Evolutionary conservation across 2,888 invertebrate species (phyloP).

Genomic region (Ectemnius cavifrons): DNA sequence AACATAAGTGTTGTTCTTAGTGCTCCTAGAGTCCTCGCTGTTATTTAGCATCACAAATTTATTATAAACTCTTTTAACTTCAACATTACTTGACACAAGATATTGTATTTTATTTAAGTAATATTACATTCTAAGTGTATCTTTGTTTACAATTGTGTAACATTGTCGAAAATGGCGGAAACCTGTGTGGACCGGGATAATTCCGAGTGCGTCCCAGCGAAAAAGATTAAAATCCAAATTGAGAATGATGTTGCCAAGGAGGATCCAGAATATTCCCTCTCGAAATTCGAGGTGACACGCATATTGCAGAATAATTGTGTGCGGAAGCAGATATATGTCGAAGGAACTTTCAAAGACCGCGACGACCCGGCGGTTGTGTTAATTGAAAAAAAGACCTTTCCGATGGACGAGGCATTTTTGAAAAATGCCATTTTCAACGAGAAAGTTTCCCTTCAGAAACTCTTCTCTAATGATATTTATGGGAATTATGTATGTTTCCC

Average conservation of each 20-base stretch:
- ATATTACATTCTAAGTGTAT: not conserved
- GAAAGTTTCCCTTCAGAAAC: conserved; percentile 81
- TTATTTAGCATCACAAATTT: too few relatives aligned
- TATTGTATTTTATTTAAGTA: too few relatives aligned
- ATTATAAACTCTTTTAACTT: too few relatives aligned
- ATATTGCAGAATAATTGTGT: conserved; percentile 86
- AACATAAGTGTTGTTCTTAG: too few relatives aligned
- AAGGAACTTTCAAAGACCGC: conserved; percentile 83
- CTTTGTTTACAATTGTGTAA: conserved; percentile 7
- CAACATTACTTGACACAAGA: too few relatives aligned
- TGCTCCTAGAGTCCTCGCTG: too few relatives aligned
- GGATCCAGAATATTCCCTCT: conserved; percentile 79
- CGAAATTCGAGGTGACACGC: conserved; percentile 83
- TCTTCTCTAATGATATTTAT: conserved; percentile 91
- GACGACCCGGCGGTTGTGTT: conserved; percentile 85
- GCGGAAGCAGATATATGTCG: conserved; percentile 85
- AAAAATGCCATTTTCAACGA: conserved; percentile 82
- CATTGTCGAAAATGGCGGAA: conserved; percentile 47
- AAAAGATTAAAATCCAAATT: conserved; percentile 50
- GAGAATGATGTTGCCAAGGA: conserved; percentile 45
- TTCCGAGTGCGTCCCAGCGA: conserved; percentile 35
- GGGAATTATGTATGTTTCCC: conserved; percentile 88
- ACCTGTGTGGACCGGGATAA: conserved; percentile 24
- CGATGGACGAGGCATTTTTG: conserved; percentile 80
- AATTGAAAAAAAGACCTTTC: conserved; percentile 90